These are phyloP conservation scores for Pristionchus arcanus DNA, from an alignment of 2,888 invertebrate genomes.

Conservation along the genomic window DNA sequence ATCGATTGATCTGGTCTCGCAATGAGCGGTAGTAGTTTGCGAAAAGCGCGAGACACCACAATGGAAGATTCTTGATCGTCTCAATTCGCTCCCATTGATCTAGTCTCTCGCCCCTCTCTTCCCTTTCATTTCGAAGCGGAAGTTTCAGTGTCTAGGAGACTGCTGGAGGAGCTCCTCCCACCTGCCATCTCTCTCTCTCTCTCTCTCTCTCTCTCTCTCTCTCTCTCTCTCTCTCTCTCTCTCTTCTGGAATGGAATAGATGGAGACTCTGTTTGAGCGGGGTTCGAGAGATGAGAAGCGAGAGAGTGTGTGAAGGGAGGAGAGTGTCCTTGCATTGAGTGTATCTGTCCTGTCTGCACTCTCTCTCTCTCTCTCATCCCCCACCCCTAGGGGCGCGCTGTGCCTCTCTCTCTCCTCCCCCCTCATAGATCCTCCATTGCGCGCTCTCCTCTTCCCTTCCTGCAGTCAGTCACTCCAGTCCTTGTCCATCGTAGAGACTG, in stretches of 20 bases:
- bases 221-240: background rate
- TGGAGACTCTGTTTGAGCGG: constrained; percentile 36
- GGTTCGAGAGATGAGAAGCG: constrained; percentile 1
- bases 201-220: constrained; percentile 16
- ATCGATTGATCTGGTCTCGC: constrained; percentile 17
- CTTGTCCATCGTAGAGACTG: background rate
- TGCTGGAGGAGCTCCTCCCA: constrained; percentile 25
- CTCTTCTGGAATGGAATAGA: constrained; percentile 25
- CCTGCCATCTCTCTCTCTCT: background rate
- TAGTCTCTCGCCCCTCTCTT: background rate
- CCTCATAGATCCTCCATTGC: background rate
- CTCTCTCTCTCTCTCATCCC: constrained; percentile 55
- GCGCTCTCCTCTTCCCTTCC: constrained; percentile 1
- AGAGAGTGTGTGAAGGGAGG: background rate
- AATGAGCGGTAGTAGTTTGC: background rate
- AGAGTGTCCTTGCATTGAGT: constrained; percentile 52
- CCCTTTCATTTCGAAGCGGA: constrained; percentile 37
- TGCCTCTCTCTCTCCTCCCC: constrained; percentile 32
- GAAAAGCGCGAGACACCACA: constrained; percentile 7
- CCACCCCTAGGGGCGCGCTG: constrained; percentile 58
- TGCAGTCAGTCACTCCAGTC: background rate
- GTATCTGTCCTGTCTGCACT: constrained; percentile 58
- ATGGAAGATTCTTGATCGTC: constrained; percentile 51
- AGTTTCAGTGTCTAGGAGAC: constrained; percentile 5
- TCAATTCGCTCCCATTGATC: constrained; percentile 35